Base-by-base conservation (phyloP, 2,113 vertebrate genomes). In the Lepus timidus region DNA sequence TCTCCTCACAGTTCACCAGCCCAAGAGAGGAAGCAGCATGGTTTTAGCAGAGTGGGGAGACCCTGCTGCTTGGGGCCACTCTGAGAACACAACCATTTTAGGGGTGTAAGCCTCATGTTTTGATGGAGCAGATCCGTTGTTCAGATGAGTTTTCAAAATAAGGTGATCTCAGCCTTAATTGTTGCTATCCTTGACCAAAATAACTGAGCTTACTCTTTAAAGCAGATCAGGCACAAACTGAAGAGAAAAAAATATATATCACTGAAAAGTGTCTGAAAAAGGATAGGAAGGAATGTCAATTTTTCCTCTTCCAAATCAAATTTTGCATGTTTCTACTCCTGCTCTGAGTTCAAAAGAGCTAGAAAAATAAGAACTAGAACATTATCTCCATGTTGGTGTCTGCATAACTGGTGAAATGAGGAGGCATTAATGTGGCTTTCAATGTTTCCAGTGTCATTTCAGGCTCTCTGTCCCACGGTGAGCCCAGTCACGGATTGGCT, bases 401-500 rank as follows among this genome's bases (percentile, higher is more conserved):
- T 44, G 44, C 20, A 55, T 78, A 58, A 52, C 62, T 58, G 17
- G 4, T 67, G 76, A 78, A 87, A 36, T 68, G 7, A 64, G 49
- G 27, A 62, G 11, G 31, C 62, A 51, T 80, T 90, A 80, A 97
- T n/a, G 14, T 79, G n/a, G 62, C 78, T 85, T 79, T 94, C 23
- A 19, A 29, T 93, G 22, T 97, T 96, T 98, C 97, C 96, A 99
- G 99, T 97, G 98, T 98, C 93, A 98, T 99, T 97, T 99, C 99
- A 1, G 99, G 99, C 93, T 99, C 99, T 22, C 98, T 99, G 96
- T 99, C 99, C 73, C 99, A 99, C 39, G 99, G 99, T 23, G 99
- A 99, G 97, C 98, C 99, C 90, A 98, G 98, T 94, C 99, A 99
- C 96, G 99, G 99, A 87, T 97, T 99, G 98, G 99, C 99, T 89